Evolutionary conservation across 2,888 invertebrate species (phyloP).

Genomic region (Drosophila paramelanica): DNA sequence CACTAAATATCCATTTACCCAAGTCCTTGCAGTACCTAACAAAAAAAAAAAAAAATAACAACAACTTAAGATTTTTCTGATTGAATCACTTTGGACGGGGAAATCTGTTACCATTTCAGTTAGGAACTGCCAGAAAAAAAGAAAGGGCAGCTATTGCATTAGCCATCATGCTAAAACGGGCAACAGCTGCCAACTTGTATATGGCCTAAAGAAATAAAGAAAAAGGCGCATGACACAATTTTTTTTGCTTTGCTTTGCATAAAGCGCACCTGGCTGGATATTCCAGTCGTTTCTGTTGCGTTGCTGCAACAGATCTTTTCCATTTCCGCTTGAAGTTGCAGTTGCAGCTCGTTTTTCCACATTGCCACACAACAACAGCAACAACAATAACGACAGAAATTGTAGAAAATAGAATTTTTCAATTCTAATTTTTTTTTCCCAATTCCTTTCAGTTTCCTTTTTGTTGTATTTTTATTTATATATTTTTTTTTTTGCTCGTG

Average conservation of each 20-base stretch:
- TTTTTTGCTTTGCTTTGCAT: slow-evolving; percentile 1
- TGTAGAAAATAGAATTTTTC: slow-evolving; percentile 54
- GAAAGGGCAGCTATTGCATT: slow-evolving; percentile 22
- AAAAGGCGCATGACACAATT: slow-evolving; percentile 19
- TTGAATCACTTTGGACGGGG: slow-evolving; percentile 13
- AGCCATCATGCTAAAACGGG: slow-evolving; percentile 9
- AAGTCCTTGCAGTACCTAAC: background rate
- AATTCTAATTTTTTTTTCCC: slow-evolving; percentile 27
- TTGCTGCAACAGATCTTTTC: slow-evolving; percentile 42
- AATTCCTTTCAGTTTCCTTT: slow-evolving; percentile 46
- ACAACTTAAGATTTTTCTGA: slow-evolving; percentile 18
- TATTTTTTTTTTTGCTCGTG: slow-evolving; percentile 19
- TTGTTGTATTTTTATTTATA: slow-evolving; percentile 9
- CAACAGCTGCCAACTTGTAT: slow-evolving; percentile 12
- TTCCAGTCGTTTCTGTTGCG: slow-evolving; percentile 28
- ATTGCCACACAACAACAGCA: slow-evolving; percentile 43
- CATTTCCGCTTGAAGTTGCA: slow-evolving; percentile 69
- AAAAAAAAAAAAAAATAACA: background rate
- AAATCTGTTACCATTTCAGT: slow-evolving; percentile 31
- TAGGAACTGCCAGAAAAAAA: slow-evolving; percentile 7
- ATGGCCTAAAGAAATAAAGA: slow-evolving; percentile 12
- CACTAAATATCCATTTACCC: background rate
- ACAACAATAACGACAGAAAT: slow-evolving; percentile 17
- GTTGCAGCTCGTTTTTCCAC: slow-evolving; percentile 45
- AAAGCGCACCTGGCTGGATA: slow-evolving; percentile 33